A percentile compares a stretch with the other conserved stretches of the same genome.
Evolutionary conservation across 2,888 invertebrate species (phyloP).

Genomic region (Dicyrtoma fusca): DNA sequence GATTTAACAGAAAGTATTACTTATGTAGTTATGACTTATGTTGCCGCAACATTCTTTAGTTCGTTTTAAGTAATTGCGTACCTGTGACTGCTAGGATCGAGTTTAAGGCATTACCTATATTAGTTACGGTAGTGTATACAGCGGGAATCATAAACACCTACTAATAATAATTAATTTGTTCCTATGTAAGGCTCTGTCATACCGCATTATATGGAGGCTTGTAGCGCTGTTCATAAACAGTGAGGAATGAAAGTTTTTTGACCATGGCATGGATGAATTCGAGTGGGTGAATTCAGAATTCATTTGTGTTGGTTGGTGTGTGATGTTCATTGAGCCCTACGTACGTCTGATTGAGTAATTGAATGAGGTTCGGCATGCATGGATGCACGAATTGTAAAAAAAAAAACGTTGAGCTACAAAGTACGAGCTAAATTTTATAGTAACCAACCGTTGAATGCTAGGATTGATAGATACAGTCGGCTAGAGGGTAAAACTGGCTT

Average conservation of each 20-base stretch:
- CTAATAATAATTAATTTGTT: too few relatives aligned
- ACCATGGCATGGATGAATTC: slow-evolving; percentile 15
- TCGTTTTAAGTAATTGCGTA: too few relatives aligned
- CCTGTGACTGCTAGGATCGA: too few relatives aligned
- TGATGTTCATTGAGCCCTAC: slow-evolving; percentile 16
- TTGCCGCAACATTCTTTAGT: too few relatives aligned
- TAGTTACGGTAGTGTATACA: too few relatives aligned
- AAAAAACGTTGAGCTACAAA: background rate
- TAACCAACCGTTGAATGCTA: slow-evolving; percentile 19
- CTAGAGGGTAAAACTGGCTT: slow-evolving; percentile 31
- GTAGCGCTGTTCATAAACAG: background rate
- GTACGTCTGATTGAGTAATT: slow-evolving; percentile 35
- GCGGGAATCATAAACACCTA: too few relatives aligned
- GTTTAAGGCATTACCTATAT: too few relatives aligned
- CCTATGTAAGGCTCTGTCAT: too few relatives aligned
- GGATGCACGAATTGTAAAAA: slow-evolving; percentile 48
- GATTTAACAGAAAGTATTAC: too few relatives aligned
- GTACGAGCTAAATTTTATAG: slow-evolving; percentile 11
- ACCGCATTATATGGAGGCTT: too few relatives aligned
- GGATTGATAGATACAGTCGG: slow-evolving; percentile 26
- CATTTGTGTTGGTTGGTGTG: slow-evolving; percentile 12
- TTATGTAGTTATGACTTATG: too few relatives aligned
- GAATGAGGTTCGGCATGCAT: slow-evolving; percentile 47
- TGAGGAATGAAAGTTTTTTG: slow-evolving; percentile 29
- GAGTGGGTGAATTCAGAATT: slow-evolving; percentile 2